Base-by-base conservation (phyloP, 2,797 vertebrate species). In the Carapus acus region DNA sequence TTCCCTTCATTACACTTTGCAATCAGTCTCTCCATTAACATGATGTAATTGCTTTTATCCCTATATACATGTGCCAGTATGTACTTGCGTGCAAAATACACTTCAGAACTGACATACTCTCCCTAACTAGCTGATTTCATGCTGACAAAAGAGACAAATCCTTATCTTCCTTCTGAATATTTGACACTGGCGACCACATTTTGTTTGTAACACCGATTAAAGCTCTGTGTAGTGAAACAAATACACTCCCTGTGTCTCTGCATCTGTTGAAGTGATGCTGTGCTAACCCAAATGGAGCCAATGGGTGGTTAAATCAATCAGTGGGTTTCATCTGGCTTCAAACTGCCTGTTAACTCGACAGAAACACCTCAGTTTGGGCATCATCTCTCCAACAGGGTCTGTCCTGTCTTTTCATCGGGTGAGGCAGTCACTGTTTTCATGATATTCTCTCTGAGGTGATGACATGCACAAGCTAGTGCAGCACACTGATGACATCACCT, bases 141-240 rank as follows among this genome's bases (percentile, higher is more conserved):
- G 49, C 54, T 65, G 31, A 49, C 54, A 58, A 74, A 67, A 77
- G 72, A 76, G 76, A 62, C 1, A 15, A 57, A 40, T 13, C 3
- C 51, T 23, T 11, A 40, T 56, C 43, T 16, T 41, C 45, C 55
- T 19, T 41, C 23, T 50, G 6, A 43, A 53, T 55, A 34, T 73
- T 70, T 67, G 65, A 34, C 58, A 36, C 48, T 73, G 54, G 47
- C 51, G 64, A 61, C 52, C 73, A 71, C 53, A 71, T 74, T 77
- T 65, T 66, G 78, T 69, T 67, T 73, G 67, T 81, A 78, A 79
- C 65, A 58, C 54, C 68, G 55, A 84, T 79, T 84, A 86, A 84
- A 86, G 49, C 18, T 60, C 37, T 75, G 8, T 75, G 33, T 53
- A 58, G 47, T 73, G 37, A 65, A 71, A 71, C 7, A 51, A 52